Evolutionary conservation across 2,888 invertebrate species (phyloP).

Genomic region (Drosophila fulvimacula): DNA sequence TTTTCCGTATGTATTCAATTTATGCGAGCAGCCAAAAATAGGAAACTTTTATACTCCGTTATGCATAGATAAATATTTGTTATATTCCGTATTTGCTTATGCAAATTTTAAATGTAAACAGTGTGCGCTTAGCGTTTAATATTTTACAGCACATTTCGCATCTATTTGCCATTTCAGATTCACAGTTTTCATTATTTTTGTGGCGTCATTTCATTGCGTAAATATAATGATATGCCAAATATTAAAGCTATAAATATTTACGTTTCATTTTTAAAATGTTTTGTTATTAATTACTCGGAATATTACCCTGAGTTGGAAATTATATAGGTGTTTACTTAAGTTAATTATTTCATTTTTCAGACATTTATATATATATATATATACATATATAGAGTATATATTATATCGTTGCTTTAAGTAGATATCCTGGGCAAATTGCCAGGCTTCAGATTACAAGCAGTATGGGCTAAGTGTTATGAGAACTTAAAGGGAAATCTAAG

Average conservation of each 20-base stretch:
- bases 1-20: conserved; percentile 41
- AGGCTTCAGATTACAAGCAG: background rate
- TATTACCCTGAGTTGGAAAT: background rate
- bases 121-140: conserved; percentile 25
- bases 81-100: conserved; percentile 53
- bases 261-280: background rate
- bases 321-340: background rate
- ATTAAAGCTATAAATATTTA: background rate
- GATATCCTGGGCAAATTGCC: background rate
- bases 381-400: too few species aligned
- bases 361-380: too few species aligned
- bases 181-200: conserved; percentile 5
- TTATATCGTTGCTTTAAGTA: too few species aligned
- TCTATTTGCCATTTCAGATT: conserved; percentile 19
- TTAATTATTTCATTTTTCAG: background rate
- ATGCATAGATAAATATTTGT: conserved; percentile 48
- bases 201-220: background rate
- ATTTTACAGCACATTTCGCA: conserved; percentile 12
- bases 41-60: conserved; percentile 16
- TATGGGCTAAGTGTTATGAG: background rate
- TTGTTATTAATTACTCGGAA: background rate
- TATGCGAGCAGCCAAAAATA: conserved; percentile 23
- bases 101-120: conserved; percentile 48
- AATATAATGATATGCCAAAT: background rate
- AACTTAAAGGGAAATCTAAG: background rate